Evolutionary conservation across 2,888 invertebrate genomes (phyloP).

Genomic region (Cheilosia soror): DNA sequence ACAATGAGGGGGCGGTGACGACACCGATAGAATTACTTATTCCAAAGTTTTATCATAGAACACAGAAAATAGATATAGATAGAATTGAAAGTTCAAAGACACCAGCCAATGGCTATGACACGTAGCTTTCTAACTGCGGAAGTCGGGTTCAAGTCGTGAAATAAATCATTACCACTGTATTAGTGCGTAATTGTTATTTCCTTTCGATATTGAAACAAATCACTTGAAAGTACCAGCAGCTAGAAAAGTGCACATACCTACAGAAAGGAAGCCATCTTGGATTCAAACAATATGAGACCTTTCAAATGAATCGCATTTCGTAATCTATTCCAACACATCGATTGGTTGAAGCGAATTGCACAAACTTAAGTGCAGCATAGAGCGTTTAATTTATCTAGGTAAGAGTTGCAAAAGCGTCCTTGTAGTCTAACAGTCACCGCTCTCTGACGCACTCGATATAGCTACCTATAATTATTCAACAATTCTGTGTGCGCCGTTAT

Average conservation of each 20-base stretch:
- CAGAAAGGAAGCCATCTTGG: not conserved
- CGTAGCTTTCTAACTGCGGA: slow-evolving; percentile 35
- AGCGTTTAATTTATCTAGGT: slow-evolving; percentile 19
- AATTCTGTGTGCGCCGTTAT: slow-evolving; percentile 26
- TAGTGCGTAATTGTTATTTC: slow-evolving; percentile 44
- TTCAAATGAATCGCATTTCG: slow-evolving; percentile 3
- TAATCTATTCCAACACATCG: slow-evolving; percentile 13
- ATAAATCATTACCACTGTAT: slow-evolving; percentile 36
- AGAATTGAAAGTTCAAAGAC: slow-evolving; percentile 34
- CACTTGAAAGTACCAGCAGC: not conserved
- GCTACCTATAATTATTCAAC: slow-evolving; percentile 27
- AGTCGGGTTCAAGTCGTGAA: slow-evolving; percentile 26
- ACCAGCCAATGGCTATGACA: slow-evolving; percentile 6
- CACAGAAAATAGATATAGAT: not conserved
- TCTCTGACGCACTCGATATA: not conserved
- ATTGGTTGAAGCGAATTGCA: slow-evolving; percentile 13
- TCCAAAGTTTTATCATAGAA: slow-evolving; percentile 2
- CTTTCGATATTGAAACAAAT: slow-evolving; percentile 30
- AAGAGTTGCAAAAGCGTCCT: slow-evolving; percentile 40
- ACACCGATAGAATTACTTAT: not conserved
- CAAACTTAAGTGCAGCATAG: slow-evolving; percentile 14
- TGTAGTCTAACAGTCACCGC: not conserved
- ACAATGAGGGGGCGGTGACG: slow-evolving; percentile 23
- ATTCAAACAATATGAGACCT: not conserved
- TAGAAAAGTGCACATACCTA: not conserved